Evolutionary conservation across 1,140 invertebrate genomes (phyloP).

Genomic region (Lepidostoma basale): DNA sequence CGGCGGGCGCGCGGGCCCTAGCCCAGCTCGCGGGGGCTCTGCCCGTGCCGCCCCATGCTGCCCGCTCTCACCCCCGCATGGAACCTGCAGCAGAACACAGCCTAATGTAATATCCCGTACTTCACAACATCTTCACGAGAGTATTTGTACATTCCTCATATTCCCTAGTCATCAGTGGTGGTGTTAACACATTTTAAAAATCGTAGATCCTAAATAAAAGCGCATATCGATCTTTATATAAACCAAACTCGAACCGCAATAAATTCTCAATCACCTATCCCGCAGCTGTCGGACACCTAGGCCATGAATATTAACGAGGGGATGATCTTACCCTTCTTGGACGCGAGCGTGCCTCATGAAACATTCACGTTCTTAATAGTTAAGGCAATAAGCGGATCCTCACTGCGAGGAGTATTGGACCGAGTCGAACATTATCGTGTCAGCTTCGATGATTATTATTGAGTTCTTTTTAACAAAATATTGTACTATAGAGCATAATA

Average conservation of each 20-base stretch:
- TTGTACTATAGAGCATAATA: too few species aligned
- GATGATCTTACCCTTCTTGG: not conserved
- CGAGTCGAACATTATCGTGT: too few species aligned
- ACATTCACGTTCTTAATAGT: conserved; percentile 1
- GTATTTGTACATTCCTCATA: too few species aligned
- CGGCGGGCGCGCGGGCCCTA: conserved; percentile 63
- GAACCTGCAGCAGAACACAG: conserved; percentile 30
- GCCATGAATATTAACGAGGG: conserved; percentile 7
- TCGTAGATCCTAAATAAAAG: too few species aligned
- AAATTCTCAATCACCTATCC: not conserved
- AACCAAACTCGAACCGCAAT: too few species aligned
- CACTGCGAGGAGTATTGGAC: not conserved
- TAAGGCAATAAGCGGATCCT: not conserved
- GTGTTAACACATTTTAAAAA: too few species aligned
- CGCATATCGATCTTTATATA: too few species aligned
- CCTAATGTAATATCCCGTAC: too few species aligned
- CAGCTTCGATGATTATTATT: too few species aligned
- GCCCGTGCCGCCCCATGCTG: conserved; percentile 67
- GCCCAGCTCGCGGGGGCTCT: conserved; percentile 73
- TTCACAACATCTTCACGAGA: too few species aligned
- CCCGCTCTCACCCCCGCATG: conserved; percentile 52
- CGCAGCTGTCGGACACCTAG: not conserved
- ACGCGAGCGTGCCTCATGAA: not conserved
- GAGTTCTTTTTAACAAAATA: too few species aligned
- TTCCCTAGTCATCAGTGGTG: too few species aligned